phyloP scores from a whole-genome alignment of 2,797 vertebrate genomes.

The Trematomus bernacchii region DNA sequence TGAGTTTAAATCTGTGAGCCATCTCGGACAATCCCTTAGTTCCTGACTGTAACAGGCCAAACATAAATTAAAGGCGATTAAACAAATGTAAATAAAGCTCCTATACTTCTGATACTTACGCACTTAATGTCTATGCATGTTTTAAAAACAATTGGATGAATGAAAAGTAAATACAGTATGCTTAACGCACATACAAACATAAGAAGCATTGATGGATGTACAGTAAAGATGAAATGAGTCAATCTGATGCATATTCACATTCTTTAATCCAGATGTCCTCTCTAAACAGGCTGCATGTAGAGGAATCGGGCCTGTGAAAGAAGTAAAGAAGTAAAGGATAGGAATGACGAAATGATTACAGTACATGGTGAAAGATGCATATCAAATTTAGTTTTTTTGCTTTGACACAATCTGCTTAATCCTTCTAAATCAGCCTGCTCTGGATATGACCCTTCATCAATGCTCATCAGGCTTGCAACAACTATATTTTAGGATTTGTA shows the following conservation, averaged over 20 bases:
- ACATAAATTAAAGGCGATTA: slow-evolving; percentile 10
- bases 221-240: slow-evolving; percentile 47
- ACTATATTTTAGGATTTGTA: slow-evolving; percentile 4
- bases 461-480: slow-evolving; percentile 1
- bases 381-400: slow-evolving; percentile 36
- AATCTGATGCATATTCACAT: slow-evolving; percentile 52
- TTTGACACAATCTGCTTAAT: slow-evolving; percentile 20
- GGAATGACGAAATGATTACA: slow-evolving; percentile 15
- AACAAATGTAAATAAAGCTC: slow-evolving; percentile 15
- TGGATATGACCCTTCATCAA: slow-evolving; percentile 5
- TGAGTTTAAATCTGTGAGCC: slow-evolving; percentile 2
- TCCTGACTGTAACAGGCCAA: background rate
- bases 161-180: background rate
- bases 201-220: slow-evolving; percentile 25
- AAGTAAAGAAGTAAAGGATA: slow-evolving; percentile 11
- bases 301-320: slow-evolving; percentile 22
- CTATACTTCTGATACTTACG: slow-evolving; percentile 3
- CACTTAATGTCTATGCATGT: slow-evolving; percentile 2
- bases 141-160: slow-evolving; percentile 10
- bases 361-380: slow-evolving; percentile 48
- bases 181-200: slow-evolving; percentile 12
- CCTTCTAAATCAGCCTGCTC: background rate
- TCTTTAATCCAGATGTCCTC: slow-evolving; percentile 47
- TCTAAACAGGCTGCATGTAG: slow-evolving; percentile 38
- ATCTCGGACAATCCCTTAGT: background rate